A percentile compares a stretch with the other conserved stretches of the same genome.
Conservation (phyloP, 2,888 invertebrate species). For the Tetheella fluctuosa region DNA sequence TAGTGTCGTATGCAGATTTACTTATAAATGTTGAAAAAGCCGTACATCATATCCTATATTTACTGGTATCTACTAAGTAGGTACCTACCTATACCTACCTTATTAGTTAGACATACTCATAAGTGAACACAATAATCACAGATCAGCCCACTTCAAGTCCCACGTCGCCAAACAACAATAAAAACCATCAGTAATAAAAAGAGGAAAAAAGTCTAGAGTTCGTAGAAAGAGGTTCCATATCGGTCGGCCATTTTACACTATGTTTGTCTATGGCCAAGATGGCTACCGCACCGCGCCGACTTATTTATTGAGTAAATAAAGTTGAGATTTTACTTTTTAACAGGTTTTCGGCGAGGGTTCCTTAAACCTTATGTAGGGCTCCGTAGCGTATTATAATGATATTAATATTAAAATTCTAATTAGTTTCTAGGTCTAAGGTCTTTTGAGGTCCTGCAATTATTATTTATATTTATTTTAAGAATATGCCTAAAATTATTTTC, state of each 20-base stretch:
- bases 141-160: constrained; percentile 15
- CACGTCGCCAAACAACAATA: constrained; percentile 16
- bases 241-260: constrained; percentile 50
- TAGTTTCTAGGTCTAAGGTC: no score
- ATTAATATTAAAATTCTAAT: background rate
- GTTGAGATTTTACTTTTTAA: constrained; percentile 37
- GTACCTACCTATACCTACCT: no score
- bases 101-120: background rate
- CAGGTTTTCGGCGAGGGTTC: constrained; percentile 28
- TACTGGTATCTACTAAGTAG: no score
- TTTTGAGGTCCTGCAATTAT: no score
- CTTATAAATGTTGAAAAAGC: no score
- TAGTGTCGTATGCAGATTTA: no score
- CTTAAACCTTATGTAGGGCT: background rate
- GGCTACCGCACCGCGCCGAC: constrained; percentile 51
- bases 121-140: constrained; percentile 10
- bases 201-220: constrained; percentile 34
- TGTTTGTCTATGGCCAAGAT: constrained; percentile 53
- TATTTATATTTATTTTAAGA: no score
- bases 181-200: constrained; percentile 35
- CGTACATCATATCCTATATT: no score
- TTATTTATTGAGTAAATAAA: constrained; percentile 50
- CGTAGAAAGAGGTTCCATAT: constrained; percentile 41
- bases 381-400: background rate
- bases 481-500: no score